Percentiles rank a stretch among this genome's conserved stretches.
Evolutionary conservation across 2,797 vertebrate genomes (phyloP).

Genomic region (Momotus momota): DNA sequence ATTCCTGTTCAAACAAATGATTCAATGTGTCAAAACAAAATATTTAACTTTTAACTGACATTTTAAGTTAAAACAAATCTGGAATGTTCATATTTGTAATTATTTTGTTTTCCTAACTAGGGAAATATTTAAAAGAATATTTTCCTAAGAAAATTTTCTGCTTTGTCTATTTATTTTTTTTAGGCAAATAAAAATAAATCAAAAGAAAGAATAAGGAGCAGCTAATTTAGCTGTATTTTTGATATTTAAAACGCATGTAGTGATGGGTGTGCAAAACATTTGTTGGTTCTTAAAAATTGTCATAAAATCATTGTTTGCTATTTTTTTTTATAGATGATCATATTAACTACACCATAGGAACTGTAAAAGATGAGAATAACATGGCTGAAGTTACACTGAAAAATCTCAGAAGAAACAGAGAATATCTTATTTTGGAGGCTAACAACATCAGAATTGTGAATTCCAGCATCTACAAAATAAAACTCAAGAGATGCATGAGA

Average conservation of each 20-base stretch:
- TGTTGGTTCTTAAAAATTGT: neutral
- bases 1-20: neutral
- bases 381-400: neutral
- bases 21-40: neutral
- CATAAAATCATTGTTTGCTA: neutral
- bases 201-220: neutral
- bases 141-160: neutral
- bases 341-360: accelerated
- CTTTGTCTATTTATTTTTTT: neutral
- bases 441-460: accelerated
- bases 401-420: accelerated
- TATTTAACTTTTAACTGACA: neutral
- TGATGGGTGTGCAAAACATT: neutral
- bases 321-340: neutral
- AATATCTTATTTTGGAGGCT: accelerated
- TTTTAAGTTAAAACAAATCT: neutral
- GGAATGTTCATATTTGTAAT: neutral
- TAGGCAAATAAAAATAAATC: neutral
- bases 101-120: neutral
- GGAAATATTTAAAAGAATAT: neutral
- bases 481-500: accelerated
- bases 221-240: neutral
- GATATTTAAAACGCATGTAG: neutral
- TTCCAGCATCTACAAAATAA: accelerated
- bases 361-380: accelerated